Evolutionary conservation across 2,113 vertebrate genomes (phyloP).

Genomic region (Chroicocephalus ridibundus): DNA sequence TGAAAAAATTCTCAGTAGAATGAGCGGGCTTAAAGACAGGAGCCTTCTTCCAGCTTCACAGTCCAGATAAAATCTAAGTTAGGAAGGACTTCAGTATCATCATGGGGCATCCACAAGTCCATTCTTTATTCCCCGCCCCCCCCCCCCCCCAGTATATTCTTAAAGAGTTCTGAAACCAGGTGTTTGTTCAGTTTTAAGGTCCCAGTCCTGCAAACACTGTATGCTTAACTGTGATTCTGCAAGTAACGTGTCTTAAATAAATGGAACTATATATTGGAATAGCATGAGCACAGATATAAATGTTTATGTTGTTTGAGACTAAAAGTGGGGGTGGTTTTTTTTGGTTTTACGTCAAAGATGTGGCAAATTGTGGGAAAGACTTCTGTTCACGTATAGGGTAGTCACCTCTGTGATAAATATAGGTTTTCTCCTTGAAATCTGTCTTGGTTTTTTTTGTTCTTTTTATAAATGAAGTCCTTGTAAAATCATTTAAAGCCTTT

Average conservation of each 20-base stretch:
- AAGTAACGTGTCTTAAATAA: not conserved
- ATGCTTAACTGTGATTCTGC: not conserved
- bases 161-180: not conserved
- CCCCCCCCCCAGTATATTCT: not conserved
- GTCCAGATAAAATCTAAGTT: not conserved
- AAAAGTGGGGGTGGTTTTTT: not conserved
- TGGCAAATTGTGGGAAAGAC: not conserved
- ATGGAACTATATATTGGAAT: not conserved
- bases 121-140: not conserved
- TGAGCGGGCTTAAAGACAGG: not conserved
- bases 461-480: not conserved
- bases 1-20: not conserved
- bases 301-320: not conserved
- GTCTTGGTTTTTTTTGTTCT: not conserved
- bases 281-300: not conserved
- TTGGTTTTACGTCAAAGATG: not conserved
- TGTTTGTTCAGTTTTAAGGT: not conserved
- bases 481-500: not conserved
- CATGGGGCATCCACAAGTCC: not conserved
- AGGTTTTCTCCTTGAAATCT: not conserved
- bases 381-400: not conserved
- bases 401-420: not conserved
- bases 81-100: not conserved
- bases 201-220: not conserved
- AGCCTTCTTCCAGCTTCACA: not conserved